Evolutionary conservation across 2,113 vertebrate species (phyloP).

Genomic region (Prolemur simus): DNA sequence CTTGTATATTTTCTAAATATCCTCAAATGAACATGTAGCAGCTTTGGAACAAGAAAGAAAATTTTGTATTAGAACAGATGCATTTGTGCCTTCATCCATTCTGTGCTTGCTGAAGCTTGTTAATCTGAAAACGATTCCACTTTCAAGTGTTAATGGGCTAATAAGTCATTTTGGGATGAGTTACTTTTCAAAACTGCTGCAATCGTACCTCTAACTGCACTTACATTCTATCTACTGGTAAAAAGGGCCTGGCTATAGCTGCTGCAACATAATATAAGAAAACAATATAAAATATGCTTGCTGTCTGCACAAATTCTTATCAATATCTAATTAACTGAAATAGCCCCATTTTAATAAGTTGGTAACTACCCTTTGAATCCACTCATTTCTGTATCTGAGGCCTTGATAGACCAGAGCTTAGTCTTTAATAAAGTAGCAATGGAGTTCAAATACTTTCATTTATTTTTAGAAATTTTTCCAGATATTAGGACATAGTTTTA

Average conservation of each 20-base stretch:
- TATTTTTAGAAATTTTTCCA: neutral
- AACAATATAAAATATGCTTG: conserved; percentile 34
- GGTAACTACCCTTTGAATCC: neutral
- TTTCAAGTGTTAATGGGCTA: conserved; percentile 68
- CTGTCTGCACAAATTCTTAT: neutral
- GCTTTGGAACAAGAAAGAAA: conserved; percentile 13
- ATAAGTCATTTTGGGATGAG: conserved; percentile 59
- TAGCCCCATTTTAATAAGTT: neutral
- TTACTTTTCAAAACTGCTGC: conserved; percentile 62
- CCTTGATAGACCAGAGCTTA: neutral
- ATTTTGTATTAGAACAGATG: conserved; percentile 56
- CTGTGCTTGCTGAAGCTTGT: conserved; percentile 48
- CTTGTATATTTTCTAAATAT: neutral
- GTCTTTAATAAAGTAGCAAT: neutral
- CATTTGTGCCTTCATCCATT: conserved; percentile 10
- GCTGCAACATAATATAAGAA: neutral
- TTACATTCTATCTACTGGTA: neutral
- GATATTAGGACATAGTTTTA: neutral
- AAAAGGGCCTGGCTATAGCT: neutral
- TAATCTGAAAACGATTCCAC: conserved; percentile 62
- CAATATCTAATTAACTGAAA: conserved; percentile 33
- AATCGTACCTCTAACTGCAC: neutral
- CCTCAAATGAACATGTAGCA: neutral
- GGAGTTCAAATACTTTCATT: neutral
- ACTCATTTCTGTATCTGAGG: neutral